Percentiles rank a stretch among this genome's conserved stretches.
Evolutionary conservation across 2,888 invertebrate species (phyloP).

Genomic region (Serripes groenlandicus): DNA sequence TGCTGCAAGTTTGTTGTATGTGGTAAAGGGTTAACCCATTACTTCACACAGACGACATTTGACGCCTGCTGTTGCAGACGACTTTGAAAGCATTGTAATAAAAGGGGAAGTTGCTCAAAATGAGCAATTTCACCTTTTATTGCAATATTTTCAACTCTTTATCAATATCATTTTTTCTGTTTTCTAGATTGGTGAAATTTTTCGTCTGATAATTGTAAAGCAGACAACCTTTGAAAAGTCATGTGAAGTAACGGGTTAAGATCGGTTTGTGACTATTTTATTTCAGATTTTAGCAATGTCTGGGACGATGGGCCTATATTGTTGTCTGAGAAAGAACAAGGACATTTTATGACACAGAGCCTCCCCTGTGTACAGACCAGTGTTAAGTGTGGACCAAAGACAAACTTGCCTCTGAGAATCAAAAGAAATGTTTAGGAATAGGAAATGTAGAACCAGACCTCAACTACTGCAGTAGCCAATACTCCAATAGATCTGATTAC

Average conservation of each 20-base stretch:
- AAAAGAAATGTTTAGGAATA: no score
- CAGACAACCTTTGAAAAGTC: no score
- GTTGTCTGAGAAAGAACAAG: constrained; percentile 88
- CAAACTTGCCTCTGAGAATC: no score
- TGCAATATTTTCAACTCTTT: neutral
- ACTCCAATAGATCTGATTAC: no score
- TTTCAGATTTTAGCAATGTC: constrained; percentile 89
- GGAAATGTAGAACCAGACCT: no score
- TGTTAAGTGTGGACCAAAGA: neutral
- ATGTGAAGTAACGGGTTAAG: no score
- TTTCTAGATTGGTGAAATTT: neutral
- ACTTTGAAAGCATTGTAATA: neutral
- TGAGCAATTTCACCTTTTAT: neutral
- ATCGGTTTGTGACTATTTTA: no score
- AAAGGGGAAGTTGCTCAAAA: neutral
- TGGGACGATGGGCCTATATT: constrained; percentile 91
- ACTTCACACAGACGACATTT: neutral
- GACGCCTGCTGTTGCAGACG: neutral
- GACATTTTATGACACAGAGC: constrained; percentile 39
- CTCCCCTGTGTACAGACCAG: neutral
- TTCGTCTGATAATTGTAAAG: neutral
- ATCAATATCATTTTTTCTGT: neutral
- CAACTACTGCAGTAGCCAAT: no score
- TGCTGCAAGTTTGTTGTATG: neutral
- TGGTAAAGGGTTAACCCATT: neutral